Conservation (phyloP, 2,797 vertebrate genomes). For the Kryptopterus vitreolus region DNA sequence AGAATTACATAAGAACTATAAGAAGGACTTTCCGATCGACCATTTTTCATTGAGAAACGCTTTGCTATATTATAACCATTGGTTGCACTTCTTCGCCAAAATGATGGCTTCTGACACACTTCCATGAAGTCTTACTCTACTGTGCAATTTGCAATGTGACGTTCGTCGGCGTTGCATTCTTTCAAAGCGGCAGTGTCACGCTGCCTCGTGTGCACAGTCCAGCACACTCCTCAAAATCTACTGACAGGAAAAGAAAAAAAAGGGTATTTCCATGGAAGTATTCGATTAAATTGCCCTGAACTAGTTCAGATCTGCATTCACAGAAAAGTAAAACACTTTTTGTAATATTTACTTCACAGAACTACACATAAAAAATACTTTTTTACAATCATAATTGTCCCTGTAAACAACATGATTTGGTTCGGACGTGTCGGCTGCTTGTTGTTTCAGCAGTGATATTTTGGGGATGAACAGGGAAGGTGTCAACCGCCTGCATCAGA, state of each 20-base stretch:
- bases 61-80: not conserved
- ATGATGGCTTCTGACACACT: not conserved
- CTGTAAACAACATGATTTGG: not conserved
- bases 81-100: not conserved
- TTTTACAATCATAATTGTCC: not conserved
- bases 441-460: not conserved
- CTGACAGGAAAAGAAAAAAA: not conserved
- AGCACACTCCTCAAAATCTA: not conserved
- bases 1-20: not conserved
- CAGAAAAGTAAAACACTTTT: not conserved
- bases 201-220: not conserved
- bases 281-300: not conserved
- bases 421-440: not conserved
- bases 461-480: too few relatives aligned
- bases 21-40: too few relatives aligned
- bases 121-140: not conserved
- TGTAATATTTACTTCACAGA: not conserved
- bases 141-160: not conserved
- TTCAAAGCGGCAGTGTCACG: not conserved
- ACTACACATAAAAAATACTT: not conserved
- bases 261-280: not conserved
- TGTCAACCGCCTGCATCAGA: too few relatives aligned
- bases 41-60: too few relatives aligned
- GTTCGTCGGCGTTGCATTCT: not conserved
- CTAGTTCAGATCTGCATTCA: not conserved